phyloP scores from a whole-genome alignment of 2,797 vertebrate genomes.

The Peromyscus eremicus region DNA sequence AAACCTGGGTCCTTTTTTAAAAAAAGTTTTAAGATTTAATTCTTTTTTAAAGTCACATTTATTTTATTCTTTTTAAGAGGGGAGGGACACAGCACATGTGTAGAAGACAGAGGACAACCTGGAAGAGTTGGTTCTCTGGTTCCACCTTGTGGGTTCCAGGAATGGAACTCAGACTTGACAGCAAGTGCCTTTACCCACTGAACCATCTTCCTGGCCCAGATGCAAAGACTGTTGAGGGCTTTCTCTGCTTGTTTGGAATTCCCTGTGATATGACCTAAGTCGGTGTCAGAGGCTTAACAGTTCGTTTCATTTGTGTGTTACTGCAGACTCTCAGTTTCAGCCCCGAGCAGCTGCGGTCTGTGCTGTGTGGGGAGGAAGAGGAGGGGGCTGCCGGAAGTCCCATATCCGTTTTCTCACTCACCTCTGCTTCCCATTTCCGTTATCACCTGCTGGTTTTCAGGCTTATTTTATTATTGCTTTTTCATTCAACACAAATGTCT shows the following conservation, averaged over 20 bases:
- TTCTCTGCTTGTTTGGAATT: not conserved
- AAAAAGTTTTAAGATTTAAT: not conserved
- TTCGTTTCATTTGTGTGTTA: not conserved
- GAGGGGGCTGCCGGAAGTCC: not conserved
- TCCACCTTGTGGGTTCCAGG: not conserved
- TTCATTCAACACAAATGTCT: too few species aligned
- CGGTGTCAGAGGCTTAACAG: not conserved
- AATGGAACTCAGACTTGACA: not conserved
- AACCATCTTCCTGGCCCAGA: not conserved
- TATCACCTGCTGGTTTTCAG: not conserved
- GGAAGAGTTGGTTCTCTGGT: not conserved
- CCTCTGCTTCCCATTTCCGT: not conserved
- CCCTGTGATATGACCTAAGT: not conserved
- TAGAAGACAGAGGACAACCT: not conserved
- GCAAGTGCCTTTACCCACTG: not conserved
- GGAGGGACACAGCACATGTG: not conserved
- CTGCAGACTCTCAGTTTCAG: not conserved
- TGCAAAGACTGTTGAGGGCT: not conserved
- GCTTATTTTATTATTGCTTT: not conserved
- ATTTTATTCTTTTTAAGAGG: not conserved
- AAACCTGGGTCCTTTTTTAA: not conserved
- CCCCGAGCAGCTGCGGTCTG: not conserved
- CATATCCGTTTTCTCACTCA: not conserved
- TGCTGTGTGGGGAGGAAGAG: not conserved
- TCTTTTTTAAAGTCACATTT: not conserved